phyloP scores from a whole-genome alignment of 2,113 vertebrate species.

The Neotoma lepida region DNA sequence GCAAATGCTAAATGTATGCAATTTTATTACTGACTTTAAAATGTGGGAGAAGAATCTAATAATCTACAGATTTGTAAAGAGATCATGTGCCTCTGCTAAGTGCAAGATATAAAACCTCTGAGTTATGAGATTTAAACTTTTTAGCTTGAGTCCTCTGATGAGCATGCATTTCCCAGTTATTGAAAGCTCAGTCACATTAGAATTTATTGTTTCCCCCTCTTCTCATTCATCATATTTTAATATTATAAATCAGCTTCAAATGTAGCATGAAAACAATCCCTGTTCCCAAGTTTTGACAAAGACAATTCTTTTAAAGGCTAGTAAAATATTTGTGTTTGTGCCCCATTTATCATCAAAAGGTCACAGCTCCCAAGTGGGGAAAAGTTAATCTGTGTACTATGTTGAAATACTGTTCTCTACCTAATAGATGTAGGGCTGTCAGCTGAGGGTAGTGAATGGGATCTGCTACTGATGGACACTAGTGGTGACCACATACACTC shows the following conservation, averaged over 20 bases:
- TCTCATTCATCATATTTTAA: constrained; percentile 72
- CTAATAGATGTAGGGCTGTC: not conserved
- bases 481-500: not conserved
- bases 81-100: constrained; percentile 3
- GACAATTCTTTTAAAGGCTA: constrained; percentile 52
- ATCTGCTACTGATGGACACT: not conserved
- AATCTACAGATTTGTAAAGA: constrained; percentile 4
- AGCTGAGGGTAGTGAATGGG: accelerated
- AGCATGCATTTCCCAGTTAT: constrained; percentile 4
- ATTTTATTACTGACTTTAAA: constrained; percentile 14
- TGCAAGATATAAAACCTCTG: constrained; percentile 29
- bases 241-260: constrained; percentile 57
- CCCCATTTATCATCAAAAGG: constrained; percentile 72
- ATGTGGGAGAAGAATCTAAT: constrained; percentile 24
- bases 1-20: constrained; percentile 35
- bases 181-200: constrained; percentile 42
- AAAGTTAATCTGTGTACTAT: not conserved
- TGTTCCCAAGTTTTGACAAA: constrained; percentile 13
- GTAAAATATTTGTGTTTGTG: constrained; percentile 53
- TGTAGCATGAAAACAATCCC: not conserved
- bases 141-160: not conserved
- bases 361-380: constrained; percentile 1
- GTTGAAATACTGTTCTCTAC: not conserved
- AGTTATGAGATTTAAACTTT: constrained; percentile 63
- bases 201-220: constrained; percentile 53